Conservation (phyloP, 2,113 vertebrate species). For the Hemiscyllium ocellatum region DNA sequence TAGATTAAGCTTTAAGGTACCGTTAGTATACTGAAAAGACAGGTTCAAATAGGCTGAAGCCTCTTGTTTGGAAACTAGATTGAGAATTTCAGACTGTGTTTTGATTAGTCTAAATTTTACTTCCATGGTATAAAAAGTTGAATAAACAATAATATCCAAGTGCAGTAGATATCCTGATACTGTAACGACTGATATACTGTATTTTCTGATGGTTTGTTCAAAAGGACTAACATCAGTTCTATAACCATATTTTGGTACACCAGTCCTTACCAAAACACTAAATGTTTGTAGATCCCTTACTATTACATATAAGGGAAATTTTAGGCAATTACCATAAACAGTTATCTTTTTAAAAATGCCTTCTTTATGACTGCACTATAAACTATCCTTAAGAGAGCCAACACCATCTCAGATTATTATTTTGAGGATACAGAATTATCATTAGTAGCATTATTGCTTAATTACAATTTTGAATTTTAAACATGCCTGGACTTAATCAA, state of each 20-base stretch:
- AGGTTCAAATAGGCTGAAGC: background rate
- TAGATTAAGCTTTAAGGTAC: background rate
- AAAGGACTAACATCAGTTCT: background rate
- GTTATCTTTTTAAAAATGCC: background rate
- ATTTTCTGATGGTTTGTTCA: background rate
- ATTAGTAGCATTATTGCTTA: background rate
- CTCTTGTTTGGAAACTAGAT: background rate
- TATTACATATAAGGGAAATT: background rate
- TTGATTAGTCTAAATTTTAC: conserved; percentile 20
- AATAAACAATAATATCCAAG: background rate
- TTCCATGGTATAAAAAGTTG: background rate
- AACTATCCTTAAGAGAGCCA: background rate
- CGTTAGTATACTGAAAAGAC: background rate
- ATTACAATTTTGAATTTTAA: background rate
- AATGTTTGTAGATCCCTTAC: background rate
- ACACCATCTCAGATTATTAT: background rate
- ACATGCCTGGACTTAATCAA: background rate
- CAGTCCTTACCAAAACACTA: background rate
- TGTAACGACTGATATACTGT: background rate
- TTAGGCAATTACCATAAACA: background rate
- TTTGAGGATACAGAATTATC: background rate
- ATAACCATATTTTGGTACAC: background rate
- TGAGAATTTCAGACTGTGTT: background rate
- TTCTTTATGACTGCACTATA: background rate
- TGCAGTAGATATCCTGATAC: background rate